Conservation (phyloP, 2,797 vertebrate species). For the Ctenochaetus hawaiiensis region DNA sequence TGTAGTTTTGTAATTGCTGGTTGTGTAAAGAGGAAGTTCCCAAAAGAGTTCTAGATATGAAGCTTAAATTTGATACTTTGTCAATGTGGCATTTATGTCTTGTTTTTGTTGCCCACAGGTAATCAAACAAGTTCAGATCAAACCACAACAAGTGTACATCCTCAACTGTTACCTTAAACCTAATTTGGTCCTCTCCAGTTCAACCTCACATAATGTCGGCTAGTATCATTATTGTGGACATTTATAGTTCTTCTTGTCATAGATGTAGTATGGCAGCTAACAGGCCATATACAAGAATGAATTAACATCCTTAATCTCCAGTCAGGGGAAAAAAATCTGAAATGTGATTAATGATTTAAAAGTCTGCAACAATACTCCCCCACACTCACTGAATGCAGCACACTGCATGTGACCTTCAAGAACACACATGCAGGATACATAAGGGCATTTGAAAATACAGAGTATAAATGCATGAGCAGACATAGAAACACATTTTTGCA, state of each 20-base stretch:
- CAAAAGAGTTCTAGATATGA: no score
- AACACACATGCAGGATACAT: background rate
- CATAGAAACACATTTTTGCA: background rate
- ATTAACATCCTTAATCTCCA: background rate
- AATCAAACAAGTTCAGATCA: no score
- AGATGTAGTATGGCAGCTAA: background rate
- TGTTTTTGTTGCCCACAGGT: background rate
- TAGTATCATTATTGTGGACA: no score
- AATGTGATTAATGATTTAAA: background rate
- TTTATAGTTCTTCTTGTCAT: no score
- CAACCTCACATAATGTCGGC: no score
- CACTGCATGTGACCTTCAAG: background rate
- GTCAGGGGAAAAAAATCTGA: background rate
- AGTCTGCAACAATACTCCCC: background rate
- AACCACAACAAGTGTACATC: no score
- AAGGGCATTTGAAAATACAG: background rate
- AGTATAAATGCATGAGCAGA: background rate
- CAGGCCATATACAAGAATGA: background rate
- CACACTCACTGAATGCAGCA: background rate
- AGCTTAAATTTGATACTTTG: no score
- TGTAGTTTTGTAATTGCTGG: no score
- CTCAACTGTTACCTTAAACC: background rate
- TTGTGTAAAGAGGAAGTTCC: no score
- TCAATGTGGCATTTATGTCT: background rate
- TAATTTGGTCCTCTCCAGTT: background rate